Conservation (phyloP, 2,113 vertebrate genomes). For the Stictonetta naevosa region DNA sequence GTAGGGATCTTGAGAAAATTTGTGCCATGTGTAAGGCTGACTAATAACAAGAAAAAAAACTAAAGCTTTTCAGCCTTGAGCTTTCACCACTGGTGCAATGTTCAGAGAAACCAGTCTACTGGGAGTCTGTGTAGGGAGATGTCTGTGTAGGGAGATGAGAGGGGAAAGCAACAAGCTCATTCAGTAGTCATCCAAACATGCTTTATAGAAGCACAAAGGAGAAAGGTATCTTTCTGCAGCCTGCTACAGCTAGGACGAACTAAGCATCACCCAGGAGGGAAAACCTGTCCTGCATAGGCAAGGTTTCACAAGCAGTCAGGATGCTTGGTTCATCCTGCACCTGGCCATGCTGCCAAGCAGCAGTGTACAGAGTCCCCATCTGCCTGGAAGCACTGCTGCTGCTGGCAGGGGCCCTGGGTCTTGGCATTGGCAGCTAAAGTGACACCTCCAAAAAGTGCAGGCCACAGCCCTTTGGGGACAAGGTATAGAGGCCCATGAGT, state of each 20-base stretch:
- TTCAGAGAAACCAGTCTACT: background rate
- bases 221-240: background rate
- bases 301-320: background rate
- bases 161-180: background rate
- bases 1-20: background rate
- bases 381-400: background rate
- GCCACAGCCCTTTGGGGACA: background rate
- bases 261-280: background rate
- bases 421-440: background rate
- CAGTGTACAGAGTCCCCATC: rapidly evolving
- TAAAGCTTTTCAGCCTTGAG: background rate
- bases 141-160: background rate
- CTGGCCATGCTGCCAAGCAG: background rate
- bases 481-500: background rate
- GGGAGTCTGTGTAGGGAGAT: background rate
- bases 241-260: background rate
- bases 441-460: background rate
- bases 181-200: background rate
- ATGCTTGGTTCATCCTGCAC: background rate
- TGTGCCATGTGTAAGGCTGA: background rate
- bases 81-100: background rate
- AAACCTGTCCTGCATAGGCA: background rate
- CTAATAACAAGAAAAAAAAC: background rate
- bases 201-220: background rate
- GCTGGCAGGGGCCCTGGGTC: background rate